phyloP scores from a whole-genome alignment of 2,797 vertebrate species.

The Sebastes matsubarae region DNA sequence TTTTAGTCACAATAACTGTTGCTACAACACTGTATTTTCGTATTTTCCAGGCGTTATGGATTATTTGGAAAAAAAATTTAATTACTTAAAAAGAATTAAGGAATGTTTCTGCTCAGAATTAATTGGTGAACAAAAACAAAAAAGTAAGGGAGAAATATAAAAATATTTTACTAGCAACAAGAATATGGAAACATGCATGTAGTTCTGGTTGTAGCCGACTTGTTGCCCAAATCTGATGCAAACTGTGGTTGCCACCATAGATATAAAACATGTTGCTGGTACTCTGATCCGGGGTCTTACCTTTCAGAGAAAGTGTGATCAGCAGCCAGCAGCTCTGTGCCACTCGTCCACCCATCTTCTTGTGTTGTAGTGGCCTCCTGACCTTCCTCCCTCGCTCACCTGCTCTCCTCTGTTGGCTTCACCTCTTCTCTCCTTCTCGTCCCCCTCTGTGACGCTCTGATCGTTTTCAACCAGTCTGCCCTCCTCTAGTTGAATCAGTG shows the following conservation, averaged over 20 bases:
- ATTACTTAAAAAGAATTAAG: not conserved
- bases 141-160: not conserved
- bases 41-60: not conserved
- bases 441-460: not conserved
- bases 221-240: not conserved
- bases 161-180: not conserved
- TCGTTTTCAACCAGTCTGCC: not conserved
- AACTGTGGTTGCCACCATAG: not conserved
- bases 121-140: not conserved
- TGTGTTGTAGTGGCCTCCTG: not conserved
- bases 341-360: slow-evolving; percentile 25
- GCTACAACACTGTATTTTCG: not conserved
- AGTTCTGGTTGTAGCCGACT: not conserved
- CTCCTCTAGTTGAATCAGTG: not conserved
- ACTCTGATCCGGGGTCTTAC: slow-evolving; percentile 30
- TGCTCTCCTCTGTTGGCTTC: not conserved
- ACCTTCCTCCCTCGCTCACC: not conserved
- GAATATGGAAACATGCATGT: not conserved
- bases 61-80: not conserved
- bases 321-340: slow-evolving; percentile 51
- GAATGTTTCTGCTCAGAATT: not conserved
- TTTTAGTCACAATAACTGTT: too few relatives aligned
- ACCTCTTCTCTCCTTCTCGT: not conserved
- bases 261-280: not conserved
- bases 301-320: slow-evolving; percentile 52